phyloP scores from a whole-genome alignment of 1,140 invertebrate genomes.

The Brachionus rubens region DNA sequence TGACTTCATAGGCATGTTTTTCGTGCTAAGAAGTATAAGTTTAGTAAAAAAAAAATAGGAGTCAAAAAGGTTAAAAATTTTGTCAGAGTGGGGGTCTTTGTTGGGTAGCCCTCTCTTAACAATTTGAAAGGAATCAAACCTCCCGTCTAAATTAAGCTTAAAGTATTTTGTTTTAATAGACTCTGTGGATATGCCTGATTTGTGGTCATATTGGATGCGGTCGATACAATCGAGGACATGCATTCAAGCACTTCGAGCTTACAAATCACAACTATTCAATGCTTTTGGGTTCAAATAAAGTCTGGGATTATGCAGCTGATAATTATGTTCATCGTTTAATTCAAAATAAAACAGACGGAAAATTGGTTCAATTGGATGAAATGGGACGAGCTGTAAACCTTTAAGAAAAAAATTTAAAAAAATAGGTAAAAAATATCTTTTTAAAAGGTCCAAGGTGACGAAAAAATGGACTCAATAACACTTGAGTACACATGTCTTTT shows the following conservation, averaged over 20 bases:
- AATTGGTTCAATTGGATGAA: constrained; percentile 73
- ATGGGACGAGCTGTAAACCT: constrained; percentile 70
- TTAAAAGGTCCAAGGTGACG: constrained; percentile 47
- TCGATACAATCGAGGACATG: constrained; percentile 71
- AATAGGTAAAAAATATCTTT: too few species aligned
- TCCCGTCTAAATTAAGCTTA: too few species aligned
- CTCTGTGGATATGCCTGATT: constrained; percentile 96
- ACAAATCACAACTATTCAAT: constrained; percentile 95
- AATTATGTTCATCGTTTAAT: constrained; percentile 94
- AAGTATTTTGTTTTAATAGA: constrained; percentile 53
- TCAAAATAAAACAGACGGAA: constrained; percentile 94
- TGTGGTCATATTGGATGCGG: constrained; percentile 98
- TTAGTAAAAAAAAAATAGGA: too few species aligned
- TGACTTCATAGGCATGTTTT: too few species aligned
- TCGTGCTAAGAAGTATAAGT: too few species aligned
- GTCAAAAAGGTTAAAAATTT: too few species aligned
- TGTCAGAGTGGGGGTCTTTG: too few species aligned
- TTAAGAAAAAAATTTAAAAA: too few species aligned
- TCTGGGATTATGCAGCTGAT: constrained; percentile 97
- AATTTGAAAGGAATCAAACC: too few species aligned
- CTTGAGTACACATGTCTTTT: constrained; percentile 85
- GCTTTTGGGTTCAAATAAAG: constrained; percentile 85
- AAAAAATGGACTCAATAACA: constrained; percentile 50
- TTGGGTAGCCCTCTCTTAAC: too few species aligned
- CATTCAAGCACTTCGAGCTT: constrained; percentile 79